Percentiles rank a stretch among this genome's conserved stretches.
Conservation (phyloP, 1,140 invertebrate genomes). For the Drosophila sturtevanti region DNA sequence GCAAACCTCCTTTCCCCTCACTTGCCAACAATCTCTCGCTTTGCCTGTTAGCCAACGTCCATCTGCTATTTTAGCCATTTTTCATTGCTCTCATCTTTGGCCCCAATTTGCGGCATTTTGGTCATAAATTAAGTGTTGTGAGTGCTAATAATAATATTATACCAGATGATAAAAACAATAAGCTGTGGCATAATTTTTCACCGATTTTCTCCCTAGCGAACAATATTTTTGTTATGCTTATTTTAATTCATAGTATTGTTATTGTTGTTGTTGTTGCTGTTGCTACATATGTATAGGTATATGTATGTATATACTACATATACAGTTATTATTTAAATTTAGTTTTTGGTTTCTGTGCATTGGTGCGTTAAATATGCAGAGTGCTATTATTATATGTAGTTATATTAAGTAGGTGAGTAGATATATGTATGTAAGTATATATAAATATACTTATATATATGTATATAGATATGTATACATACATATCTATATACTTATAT, state of each 20-base stretch:
- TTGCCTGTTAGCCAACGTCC: neutral
- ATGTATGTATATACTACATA: neutral
- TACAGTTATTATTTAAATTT: conserved; percentile 18
- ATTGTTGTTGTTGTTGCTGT: conserved; percentile 20
- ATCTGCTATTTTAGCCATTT: neutral
- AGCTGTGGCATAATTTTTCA: conserved; percentile 36
- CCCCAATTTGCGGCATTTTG: conserved; percentile 13
- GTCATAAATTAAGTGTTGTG: conserved; percentile 59
- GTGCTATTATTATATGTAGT: conserved; percentile 42
- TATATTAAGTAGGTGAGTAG: conserved; percentile 41
- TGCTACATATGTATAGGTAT: conserved; percentile 6
- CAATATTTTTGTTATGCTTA: conserved; percentile 40
- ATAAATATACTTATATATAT: conserved; percentile 28
- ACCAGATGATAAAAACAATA: conserved; percentile 63
- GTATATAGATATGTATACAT: neutral
- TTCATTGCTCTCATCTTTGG: conserved; percentile 4
- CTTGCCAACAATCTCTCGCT: too few species aligned
- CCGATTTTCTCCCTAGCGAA: conserved; percentile 14
- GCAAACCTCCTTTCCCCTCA: too few species aligned
- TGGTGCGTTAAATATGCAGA: conserved; percentile 72
- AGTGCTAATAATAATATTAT: conserved; percentile 69
- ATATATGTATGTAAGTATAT: conserved; percentile 21
- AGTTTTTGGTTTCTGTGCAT: conserved; percentile 40
- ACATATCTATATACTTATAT: too few species aligned
- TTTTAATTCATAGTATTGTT: conserved; percentile 48